These are phyloP conservation scores for Pseudomyrmex pallidus DNA, from an alignment of 1,140 invertebrate species.

Conservation along the genomic window DNA sequence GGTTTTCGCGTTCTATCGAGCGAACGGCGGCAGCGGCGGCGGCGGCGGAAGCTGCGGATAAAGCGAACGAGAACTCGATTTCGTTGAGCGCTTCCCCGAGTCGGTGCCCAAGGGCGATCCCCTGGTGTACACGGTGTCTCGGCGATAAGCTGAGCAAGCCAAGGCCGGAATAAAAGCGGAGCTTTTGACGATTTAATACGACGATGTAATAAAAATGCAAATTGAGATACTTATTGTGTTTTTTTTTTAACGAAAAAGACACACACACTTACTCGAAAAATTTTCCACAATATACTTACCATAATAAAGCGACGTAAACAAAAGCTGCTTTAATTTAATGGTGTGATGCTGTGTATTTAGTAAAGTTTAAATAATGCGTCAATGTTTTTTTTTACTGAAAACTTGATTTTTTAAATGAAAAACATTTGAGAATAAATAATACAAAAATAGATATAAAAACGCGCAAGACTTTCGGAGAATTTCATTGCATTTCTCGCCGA, in stretches of 20 bases:
- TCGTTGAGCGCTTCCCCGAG: conserved; percentile 15
- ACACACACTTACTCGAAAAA: not conserved
- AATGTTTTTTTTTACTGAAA: no score
- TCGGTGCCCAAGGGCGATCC: not conserved
- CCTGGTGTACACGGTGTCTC: conserved; percentile 4
- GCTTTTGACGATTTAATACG: not conserved
- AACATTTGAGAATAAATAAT: not conserved
- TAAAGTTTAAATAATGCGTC: no score
- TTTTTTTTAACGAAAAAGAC: not conserved
- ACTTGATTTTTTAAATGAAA: no score
- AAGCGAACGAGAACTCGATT: conserved; percentile 48
- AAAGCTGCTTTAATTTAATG: no score
- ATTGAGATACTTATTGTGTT: no score
- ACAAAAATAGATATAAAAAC: no score
- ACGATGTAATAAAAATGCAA: not conserved
- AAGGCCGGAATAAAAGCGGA: not conserved
- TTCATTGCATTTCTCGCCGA: not conserved
- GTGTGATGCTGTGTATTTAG: no score
- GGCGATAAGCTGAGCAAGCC: not conserved
- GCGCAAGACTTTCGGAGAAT: not conserved
- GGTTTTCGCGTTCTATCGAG: conserved; percentile 50
- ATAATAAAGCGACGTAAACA: no score
- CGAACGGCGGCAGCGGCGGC: not conserved
- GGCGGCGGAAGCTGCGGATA: conserved; percentile 40
- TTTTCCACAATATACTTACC: no score